Conservation (phyloP, 2,113 vertebrate species). For the Pseudorhombus dupliciocellatus region DNA sequence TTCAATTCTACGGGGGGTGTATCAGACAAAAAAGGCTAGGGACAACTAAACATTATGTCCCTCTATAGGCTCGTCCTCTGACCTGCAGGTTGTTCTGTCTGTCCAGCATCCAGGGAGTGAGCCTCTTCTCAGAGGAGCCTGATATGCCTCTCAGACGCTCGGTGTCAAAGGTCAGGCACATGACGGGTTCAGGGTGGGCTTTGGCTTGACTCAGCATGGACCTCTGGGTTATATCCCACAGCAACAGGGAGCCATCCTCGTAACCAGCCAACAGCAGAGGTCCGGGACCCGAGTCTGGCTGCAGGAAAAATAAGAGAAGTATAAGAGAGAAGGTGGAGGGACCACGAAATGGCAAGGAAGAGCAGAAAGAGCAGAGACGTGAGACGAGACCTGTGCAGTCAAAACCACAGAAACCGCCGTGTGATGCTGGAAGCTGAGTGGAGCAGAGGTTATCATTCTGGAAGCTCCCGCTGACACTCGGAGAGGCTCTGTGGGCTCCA, state of each 20-base stretch:
- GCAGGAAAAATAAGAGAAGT: constrained; percentile 32
- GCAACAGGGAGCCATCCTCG: constrained; percentile 90
- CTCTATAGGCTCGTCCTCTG: constrained; percentile 65
- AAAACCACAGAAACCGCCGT: constrained; percentile 43
- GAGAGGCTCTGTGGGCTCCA: constrained; percentile 61
- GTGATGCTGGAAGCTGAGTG: constrained; percentile 49
- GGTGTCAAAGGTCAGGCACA: constrained; percentile 93
- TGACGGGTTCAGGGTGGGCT: constrained; percentile 90
- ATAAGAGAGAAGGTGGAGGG: constrained; percentile 35
- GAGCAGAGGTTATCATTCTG: constrained; percentile 81
- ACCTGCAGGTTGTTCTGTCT: constrained; percentile 91
- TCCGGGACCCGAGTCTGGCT: constrained; percentile 79
- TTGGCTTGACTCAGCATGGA: constrained; percentile 80
- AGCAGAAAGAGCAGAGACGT: constrained; percentile 24
- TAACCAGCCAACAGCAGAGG: constrained; percentile 91
- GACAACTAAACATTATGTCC: neutral
- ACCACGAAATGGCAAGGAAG: constrained; percentile 4
- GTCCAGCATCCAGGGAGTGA: constrained; percentile 89
- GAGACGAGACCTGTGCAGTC: constrained; percentile 18
- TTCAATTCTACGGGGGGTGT: neutral
- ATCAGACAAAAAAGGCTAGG: neutral
- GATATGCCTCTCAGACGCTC: constrained; percentile 86
- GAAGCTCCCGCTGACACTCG: constrained; percentile 68
- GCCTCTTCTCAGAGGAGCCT: constrained; percentile 89
- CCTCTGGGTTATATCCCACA: constrained; percentile 89